A percentile compares a stretch with the other conserved stretches of the same genome.
phyloP scores from a whole-genome alignment of 1,140 invertebrate genomes.

The Centruroides vittatus region DNA sequence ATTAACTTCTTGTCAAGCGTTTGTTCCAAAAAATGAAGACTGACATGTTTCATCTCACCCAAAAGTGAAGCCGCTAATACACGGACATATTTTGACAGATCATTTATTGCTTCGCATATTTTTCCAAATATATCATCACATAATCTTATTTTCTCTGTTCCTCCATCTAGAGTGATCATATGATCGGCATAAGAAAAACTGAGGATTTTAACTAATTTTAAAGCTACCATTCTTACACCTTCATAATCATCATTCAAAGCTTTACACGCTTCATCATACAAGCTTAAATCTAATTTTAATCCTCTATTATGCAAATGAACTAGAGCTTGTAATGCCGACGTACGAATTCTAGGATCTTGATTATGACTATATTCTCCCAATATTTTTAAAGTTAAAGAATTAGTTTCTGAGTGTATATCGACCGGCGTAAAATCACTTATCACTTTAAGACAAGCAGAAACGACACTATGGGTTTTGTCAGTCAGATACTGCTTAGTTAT shows the following conservation, averaged over 20 bases:
- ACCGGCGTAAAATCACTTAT: conserved; percentile 47
- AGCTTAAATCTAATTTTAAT: conserved; percentile 52
- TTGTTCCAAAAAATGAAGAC: conserved; percentile 78
- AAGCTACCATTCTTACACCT: conserved; percentile 68
- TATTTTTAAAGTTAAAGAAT: conserved; percentile 37
- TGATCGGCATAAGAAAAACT: conserved; percentile 68
- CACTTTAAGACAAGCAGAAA: conserved; percentile 58
- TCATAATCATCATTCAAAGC: conserved; percentile 88
- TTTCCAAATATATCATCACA: conserved; percentile 94
- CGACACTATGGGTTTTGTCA: conserved; percentile 56
- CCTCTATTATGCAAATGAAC: conserved; percentile 62
- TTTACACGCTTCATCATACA: conserved; percentile 66
- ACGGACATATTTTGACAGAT: conserved; percentile 71
- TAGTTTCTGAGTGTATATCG: conserved; percentile 22
- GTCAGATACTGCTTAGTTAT: conserved; percentile 44
- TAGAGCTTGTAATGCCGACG: conserved; percentile 70
- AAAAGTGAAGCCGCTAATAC: conserved; percentile 51
- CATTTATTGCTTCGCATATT: conserved; percentile 84
- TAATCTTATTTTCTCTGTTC: conserved; percentile 44
- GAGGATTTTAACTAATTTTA: conserved; percentile 71
- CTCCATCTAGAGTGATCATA: conserved; percentile 19
- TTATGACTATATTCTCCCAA: conserved; percentile 65
- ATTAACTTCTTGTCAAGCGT: conserved; percentile 98
- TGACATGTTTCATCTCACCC: conserved; percentile 74
- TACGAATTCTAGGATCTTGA: conserved; percentile 77